Base-by-base conservation (phyloP, 2,113 vertebrate genomes). In the Crotalus helleri region DNA sequence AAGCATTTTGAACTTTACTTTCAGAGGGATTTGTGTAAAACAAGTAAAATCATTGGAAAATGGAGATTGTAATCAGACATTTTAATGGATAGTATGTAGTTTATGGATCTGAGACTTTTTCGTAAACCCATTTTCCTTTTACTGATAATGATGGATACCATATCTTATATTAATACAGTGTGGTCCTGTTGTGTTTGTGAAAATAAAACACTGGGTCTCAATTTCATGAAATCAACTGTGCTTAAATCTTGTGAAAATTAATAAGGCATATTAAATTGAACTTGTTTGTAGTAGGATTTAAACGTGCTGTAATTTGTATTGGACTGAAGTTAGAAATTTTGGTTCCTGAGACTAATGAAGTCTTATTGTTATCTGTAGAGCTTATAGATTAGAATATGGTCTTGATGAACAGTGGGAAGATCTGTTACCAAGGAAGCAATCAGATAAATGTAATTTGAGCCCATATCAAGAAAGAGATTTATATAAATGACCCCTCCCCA, bases 1-100 rank as follows among this genome's bases (percentile, higher is more conserved):
- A 92, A 92, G 51, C 87, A 54, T 94, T 93, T 92, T 93, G 57
- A 86, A 49, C 86, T 61, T 91, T 91, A 86, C 33, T n/a, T 33
- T 90, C 87, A 26, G 86, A 92, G 93, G 86, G 91, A 69, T 53
- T 88, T 46, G 85, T 24, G 7, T 85, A 87, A 74, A 49, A 86
- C 61, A 64, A 54, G 46, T 89, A 19, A 57, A 26, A 64, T 61
- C 94, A 89, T 91, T 6, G 39, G 24, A 23, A 81, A 39, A 81
- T 81, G 74, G 74, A 44, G 33, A 81, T 81, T 44, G 7, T 81
- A 15, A 21, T 81, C 33, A 81, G 74, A 44, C 33, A 21, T 44
- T 44, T 81, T 44, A 81, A 44, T 81, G 33, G 23, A 19, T 17
- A 81, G 39, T 44, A 19, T 9, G 74, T 81, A 9, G 17, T 17